These are phyloP conservation scores for Clarias laeviceps DNA, from an alignment of 2,797 vertebrate species.

Conservation along the genomic window DNA sequence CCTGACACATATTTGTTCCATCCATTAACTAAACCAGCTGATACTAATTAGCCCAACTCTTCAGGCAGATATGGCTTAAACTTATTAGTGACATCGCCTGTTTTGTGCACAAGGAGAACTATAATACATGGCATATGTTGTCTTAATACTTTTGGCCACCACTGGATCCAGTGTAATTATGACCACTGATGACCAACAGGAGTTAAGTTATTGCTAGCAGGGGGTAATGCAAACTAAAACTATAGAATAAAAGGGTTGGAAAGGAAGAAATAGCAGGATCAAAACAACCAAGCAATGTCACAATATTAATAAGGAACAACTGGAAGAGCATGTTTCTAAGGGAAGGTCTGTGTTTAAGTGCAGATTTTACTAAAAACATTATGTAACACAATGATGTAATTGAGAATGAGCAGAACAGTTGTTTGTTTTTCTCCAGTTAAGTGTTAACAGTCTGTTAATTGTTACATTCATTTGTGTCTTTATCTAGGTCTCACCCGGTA, in stretches of 20 bases:
- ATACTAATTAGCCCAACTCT: too few species aligned
- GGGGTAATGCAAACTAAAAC: neutral
- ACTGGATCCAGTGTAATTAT: neutral
- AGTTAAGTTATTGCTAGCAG: neutral
- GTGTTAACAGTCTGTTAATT: constrained; percentile 47
- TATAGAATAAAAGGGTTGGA: neutral
- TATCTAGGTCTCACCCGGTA: neutral
- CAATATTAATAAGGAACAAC: neutral
- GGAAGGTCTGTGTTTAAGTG: neutral
- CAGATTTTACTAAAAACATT: constrained; percentile 19
- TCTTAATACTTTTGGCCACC: too few species aligned
- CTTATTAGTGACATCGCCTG: too few species aligned
- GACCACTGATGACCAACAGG: neutral
- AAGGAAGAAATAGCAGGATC: neutral
- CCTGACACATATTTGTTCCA: too few species aligned
- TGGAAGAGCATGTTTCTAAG: neutral
- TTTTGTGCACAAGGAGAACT: too few species aligned
- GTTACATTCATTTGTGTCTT: constrained; percentile 29
- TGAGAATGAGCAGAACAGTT: constrained; percentile 27
- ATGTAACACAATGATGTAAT: constrained; percentile 26
- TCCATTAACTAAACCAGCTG: too few species aligned
- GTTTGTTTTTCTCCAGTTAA: constrained; percentile 41
- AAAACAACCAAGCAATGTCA: neutral
- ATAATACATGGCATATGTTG: too few species aligned
- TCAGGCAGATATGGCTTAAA: too few species aligned